Conservation (phyloP, 2,113 vertebrate species). For the Mystacornis crossleyi region DNA sequence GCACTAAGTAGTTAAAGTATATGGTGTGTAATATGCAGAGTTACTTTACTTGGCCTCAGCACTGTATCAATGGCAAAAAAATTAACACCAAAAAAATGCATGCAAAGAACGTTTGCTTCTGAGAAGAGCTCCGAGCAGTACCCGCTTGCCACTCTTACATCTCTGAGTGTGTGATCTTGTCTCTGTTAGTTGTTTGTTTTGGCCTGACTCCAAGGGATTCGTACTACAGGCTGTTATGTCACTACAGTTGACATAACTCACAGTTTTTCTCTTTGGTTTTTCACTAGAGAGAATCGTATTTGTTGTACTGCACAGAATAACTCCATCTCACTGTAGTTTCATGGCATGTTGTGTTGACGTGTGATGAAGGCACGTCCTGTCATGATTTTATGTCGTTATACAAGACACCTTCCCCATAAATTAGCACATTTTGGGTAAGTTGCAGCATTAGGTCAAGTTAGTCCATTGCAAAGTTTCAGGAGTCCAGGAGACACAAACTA, state of each 20-base stretch:
- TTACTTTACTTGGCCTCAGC: neutral
- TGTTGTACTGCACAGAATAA: neutral
- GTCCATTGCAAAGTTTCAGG: neutral
- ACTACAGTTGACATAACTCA: constrained; percentile 18
- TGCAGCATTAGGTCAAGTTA: neutral
- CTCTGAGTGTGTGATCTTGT: constrained; percentile 17
- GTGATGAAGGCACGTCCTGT: constrained; percentile 24
- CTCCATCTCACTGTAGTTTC: neutral
- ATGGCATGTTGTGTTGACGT: neutral
- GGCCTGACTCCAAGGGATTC: constrained; percentile 24
- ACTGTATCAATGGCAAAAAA: constrained; percentile 15
- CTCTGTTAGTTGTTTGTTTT: constrained; percentile 40
- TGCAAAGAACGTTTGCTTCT: neutral
- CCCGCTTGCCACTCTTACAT: neutral
- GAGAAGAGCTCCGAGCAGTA: neutral
- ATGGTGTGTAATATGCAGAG: neutral
- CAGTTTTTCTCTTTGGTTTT: constrained; percentile 35
- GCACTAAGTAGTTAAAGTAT: constrained; percentile 20
- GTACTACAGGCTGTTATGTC: constrained; percentile 50
- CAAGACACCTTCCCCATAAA: constrained; percentile 32
- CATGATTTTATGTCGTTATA: neutral
- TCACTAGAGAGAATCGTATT: neutral
- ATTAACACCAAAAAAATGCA: constrained; percentile 19
- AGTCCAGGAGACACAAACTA: neutral
- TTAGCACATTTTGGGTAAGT: neutral